phyloP scores from a whole-genome alignment of 1,140 invertebrate species.

The Panagrolaimus sp. region DNA sequence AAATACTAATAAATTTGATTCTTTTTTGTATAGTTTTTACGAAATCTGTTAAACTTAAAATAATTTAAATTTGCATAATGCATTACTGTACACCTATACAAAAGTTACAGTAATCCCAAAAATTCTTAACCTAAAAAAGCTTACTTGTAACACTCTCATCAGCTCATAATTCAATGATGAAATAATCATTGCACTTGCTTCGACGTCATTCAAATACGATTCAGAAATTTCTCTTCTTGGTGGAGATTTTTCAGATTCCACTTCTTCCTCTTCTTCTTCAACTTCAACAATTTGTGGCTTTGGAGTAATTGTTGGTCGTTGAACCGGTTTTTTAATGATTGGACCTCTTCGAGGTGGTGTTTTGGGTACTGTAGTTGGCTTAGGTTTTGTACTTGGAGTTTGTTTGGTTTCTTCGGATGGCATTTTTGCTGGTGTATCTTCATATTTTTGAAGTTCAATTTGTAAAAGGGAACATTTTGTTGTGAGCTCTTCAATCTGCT shows the following conservation, averaged over 20 bases:
- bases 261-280: background rate
- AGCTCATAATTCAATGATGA: conserved; percentile 35
- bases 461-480: conserved; percentile 50
- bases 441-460: conserved; percentile 45
- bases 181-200: conserved; percentile 34
- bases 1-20: too few species aligned
- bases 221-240: background rate
- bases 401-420: conserved; percentile 26
- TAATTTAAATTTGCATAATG: too few species aligned
- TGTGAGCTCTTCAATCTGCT: conserved; percentile 49
- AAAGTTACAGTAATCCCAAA: too few species aligned
- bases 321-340: background rate
- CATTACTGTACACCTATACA: too few species aligned
- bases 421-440: conserved; percentile 24
- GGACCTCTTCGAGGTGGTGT: background rate
- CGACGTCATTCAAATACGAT: conserved; percentile 21
- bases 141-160: too few species aligned
- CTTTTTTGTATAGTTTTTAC: too few species aligned
- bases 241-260: background rate
- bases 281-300: background rate
- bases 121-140: too few species aligned
- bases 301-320: background rate
- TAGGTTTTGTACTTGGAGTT: background rate
- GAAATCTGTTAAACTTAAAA: too few species aligned
- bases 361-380: background rate